Percentiles rank a stretch among this genome's conserved stretches.
phyloP scores from a whole-genome alignment of 2,797 vertebrate species.

The Peromyscus eremicus region DNA sequence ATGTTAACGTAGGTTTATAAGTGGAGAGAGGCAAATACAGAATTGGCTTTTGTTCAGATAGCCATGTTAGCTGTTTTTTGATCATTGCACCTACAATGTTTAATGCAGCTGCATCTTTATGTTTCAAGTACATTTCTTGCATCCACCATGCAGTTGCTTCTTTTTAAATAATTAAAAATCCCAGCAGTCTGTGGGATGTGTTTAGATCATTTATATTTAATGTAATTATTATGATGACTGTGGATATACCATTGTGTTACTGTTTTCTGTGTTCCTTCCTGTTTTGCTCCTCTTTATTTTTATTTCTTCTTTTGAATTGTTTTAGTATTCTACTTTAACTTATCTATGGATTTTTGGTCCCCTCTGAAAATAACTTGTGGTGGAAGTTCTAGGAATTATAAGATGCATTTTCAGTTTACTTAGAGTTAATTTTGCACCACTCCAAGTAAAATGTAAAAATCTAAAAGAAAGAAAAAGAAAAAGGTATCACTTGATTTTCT shows the following conservation, averaged over 20 bases:
- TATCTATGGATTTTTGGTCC: not conserved
- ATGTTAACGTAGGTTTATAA: conserved; percentile 18
- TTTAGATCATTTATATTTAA: conserved; percentile 34
- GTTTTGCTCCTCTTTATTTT: not conserved
- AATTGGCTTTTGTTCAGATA: conserved; percentile 29
- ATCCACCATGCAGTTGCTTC: not conserved
- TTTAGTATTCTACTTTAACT: conserved; percentile 15
- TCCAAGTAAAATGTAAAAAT: conserved; percentile 41
- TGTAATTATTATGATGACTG: not conserved
- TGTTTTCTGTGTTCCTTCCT: not conserved
- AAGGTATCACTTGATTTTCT: not conserved
- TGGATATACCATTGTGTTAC: conserved; percentile 9
- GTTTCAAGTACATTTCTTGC: conserved; percentile 42
- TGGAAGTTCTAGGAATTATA: not conserved
- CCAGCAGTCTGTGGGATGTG: not conserved
- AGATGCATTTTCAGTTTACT: not conserved
- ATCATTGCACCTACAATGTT: conserved; percentile 37
- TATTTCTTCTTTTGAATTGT: conserved; percentile 36
- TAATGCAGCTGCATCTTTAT: conserved; percentile 11
- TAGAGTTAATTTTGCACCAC: conserved; percentile 12
- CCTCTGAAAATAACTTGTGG: not conserved
- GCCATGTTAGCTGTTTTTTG: conserved; percentile 40
- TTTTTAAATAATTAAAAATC: conserved; percentile 62
- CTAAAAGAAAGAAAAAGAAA: not conserved
- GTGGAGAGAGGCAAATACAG: not conserved